phyloP scores from a whole-genome alignment of 2,888 invertebrate species.

The Plagodis pulveraria region DNA sequence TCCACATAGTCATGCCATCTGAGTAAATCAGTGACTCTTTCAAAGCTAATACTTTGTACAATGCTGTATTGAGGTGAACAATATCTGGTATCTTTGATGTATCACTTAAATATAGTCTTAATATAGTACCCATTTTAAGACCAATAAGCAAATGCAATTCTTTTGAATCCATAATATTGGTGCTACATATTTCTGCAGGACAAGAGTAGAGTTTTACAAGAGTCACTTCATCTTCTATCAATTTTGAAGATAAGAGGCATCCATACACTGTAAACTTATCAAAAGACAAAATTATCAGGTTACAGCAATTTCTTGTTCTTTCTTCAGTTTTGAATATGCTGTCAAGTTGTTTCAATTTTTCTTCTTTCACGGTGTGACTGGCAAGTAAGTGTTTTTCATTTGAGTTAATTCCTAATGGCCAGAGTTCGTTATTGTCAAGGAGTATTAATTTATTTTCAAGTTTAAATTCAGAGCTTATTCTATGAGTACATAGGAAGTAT shows the following conservation, averaged over 20 bases:
- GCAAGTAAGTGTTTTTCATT: constrained; percentile 46
- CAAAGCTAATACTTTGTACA: constrained; percentile 51
- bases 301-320: constrained; percentile 27
- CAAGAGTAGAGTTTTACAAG: constrained; percentile 57
- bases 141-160: constrained; percentile 52
- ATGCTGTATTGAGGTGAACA: constrained; percentile 63
- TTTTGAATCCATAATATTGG: constrained; percentile 47
- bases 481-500: constrained; percentile 54
- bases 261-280: constrained; percentile 55
- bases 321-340: constrained; percentile 40
- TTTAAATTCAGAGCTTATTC: constrained; percentile 53
- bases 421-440: constrained; percentile 29
- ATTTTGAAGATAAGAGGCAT: constrained; percentile 49
- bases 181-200: constrained; percentile 61
- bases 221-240: constrained; percentile 39
- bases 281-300: constrained; percentile 52
- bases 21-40: constrained; percentile 61
- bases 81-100: constrained; percentile 38
- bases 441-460: constrained; percentile 45
- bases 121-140: constrained; percentile 63
- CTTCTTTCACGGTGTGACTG: constrained; percentile 34
- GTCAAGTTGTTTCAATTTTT: constrained; percentile 37
- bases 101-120: constrained; percentile 50
- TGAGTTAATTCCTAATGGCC: constrained; percentile 31
- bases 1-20: constrained; percentile 70